These are phyloP conservation scores for Gavialis gangeticus DNA, from an alignment of 2,113 vertebrate genomes.

Conservation along the genomic window DNA sequence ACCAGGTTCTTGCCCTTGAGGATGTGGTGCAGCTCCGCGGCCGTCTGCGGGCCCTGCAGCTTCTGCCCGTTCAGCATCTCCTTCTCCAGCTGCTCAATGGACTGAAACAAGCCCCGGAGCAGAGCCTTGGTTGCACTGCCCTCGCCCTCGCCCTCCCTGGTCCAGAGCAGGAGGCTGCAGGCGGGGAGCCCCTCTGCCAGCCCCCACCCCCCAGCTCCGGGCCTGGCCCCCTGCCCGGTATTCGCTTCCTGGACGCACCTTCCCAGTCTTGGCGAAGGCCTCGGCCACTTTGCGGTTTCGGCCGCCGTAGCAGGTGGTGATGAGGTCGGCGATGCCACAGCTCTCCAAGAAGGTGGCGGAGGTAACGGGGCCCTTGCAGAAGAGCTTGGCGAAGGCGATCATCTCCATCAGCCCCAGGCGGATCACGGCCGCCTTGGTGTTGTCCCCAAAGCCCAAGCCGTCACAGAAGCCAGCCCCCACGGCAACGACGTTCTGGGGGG, in stretches of 20 bases:
- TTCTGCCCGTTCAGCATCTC: slow-evolving; percentile 98
- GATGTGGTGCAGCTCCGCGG: slow-evolving; percentile 89
- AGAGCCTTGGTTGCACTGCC: too few relatives aligned
- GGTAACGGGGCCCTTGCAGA: slow-evolving; percentile 89
- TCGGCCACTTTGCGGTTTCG: slow-evolving; percentile 95
- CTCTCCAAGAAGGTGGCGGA: slow-evolving; percentile 94
- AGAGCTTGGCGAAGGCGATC: slow-evolving; percentile 91
- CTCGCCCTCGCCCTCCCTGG: not conserved
- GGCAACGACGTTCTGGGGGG: slow-evolving; percentile 91
- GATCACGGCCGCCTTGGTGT: slow-evolving; percentile 97
- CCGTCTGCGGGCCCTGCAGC: slow-evolving; percentile 95
- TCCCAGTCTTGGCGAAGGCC: slow-evolving; percentile 92
- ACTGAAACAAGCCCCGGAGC: slow-evolving; percentile 73
- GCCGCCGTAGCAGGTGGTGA: slow-evolving; percentile 96
- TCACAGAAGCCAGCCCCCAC: slow-evolving; percentile 97
- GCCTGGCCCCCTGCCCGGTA: accelerated
- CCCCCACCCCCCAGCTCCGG: too few relatives aligned
- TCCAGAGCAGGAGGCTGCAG: not conserved
- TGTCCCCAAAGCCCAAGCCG: slow-evolving; percentile 93
- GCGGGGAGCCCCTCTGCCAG: not conserved
- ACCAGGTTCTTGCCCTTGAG: slow-evolving; percentile 88
- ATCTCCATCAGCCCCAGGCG: slow-evolving; percentile 98
- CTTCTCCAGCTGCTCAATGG: slow-evolving; percentile 93
- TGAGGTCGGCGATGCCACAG: slow-evolving; percentile 95
- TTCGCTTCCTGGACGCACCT: slow-evolving; percentile 80